Evolutionary conservation across 2,113 vertebrate genomes (phyloP), one percentile per base, ranked within the genome.

Genomic region (Butastur rufipennis): DNA sequence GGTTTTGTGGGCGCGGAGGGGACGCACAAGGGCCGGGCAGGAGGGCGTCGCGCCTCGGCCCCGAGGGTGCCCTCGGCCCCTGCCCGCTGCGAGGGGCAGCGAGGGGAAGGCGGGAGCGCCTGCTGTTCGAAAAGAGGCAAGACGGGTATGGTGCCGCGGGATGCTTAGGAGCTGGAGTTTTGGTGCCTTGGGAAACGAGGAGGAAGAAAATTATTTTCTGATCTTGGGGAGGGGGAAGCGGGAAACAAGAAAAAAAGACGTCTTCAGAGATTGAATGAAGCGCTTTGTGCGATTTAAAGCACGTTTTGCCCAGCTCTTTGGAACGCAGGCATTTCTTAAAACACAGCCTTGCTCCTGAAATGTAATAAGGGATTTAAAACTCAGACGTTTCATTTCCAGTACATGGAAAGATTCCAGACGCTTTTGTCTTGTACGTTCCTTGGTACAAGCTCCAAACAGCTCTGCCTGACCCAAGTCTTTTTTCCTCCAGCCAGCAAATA

Each of bases 51-150:
- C 32, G 6, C 15, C 26, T 25, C 43, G 8, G 42, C 96, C 81
- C 55, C 2, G 29, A 13, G 68, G 86, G 13, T 81, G 94, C 74
- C 13, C 40, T 34, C 26, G 34, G 71, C 27, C 72, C 53, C 67
- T 13, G 77, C 45, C 25, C 42, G 8, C 42, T 38, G 61, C 56
- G 16, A 47, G 50, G 42, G 50, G 5, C 45, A 1, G 2, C 1
- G 4, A 1, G 32, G 65, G 21, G 6, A 6, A 6, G 10, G 32
- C 62, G 5, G 87, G 18, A 22, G 56, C 12, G 4, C 15, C 53
- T 1, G 72, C 45, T 4, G 6, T 11, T 14, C 0, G 9, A 5
- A 10, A 63, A 31, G 5, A 1, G 13, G 1, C 34, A 1, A 4
- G 23, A 3, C 2, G 10, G 26, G 80, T 4, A 2, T 4, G 29